phyloP scores from a whole-genome alignment of 1,140 invertebrate genomes.

The Zaprionus davidi region DNA sequence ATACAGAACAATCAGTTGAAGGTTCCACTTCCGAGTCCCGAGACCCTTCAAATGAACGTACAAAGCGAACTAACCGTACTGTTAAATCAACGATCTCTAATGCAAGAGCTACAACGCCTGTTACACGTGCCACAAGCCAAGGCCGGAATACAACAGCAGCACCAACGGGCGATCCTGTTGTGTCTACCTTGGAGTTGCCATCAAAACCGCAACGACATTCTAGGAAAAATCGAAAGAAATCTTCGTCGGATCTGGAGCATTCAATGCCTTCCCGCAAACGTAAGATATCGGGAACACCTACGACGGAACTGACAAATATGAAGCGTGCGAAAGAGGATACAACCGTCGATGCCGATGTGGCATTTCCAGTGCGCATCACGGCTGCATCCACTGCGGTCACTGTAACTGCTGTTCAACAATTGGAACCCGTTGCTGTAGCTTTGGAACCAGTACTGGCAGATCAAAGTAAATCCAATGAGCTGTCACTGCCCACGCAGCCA shows the following conservation, averaged over 20 bases:
- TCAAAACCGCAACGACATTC: conserved; percentile 26
- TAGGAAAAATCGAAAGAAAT: conserved; percentile 2
- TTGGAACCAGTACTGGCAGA: background rate
- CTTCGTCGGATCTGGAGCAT: background rate
- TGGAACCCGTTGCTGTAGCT: background rate
- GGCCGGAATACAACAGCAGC: background rate
- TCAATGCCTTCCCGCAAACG: conserved; percentile 21
- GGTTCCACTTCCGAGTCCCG: conserved; percentile 1
- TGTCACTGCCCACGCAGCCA: background rate
- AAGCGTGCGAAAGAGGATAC: background rate
- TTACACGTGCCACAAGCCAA: background rate
- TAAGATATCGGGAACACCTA: background rate
- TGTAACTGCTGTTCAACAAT: background rate
- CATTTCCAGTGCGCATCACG: conserved; percentile 62
- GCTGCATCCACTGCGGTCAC: conserved; percentile 19
- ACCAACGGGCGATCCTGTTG: background rate
- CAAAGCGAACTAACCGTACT: conserved; percentile 3
- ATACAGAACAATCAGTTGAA: background rate
- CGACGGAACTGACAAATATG: background rate
- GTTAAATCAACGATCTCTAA: background rate
- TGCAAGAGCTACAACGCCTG: background rate
- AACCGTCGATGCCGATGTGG: background rate
- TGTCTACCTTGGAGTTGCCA: background rate
- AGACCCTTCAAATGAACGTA: conserved; percentile 21
- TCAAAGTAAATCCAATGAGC: background rate